A percentile compares a stretch with the other conserved stretches of the same genome.
phyloP scores from a whole-genome alignment of 2,888 invertebrate species.

The Cryptocephalus primarius region DNA sequence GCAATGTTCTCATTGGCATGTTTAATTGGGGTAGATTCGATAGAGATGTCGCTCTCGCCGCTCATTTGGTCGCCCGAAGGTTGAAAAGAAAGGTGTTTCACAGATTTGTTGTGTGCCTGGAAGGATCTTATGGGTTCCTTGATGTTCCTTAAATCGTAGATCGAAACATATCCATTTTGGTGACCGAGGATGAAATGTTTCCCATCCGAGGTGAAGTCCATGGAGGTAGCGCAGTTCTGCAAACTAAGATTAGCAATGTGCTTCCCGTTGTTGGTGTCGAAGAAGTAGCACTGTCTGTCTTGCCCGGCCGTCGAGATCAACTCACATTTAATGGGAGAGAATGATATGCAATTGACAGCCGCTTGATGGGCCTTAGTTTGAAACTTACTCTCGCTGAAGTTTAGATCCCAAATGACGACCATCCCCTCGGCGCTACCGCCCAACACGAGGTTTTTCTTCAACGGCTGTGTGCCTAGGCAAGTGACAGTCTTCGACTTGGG shows the following conservation, averaged over 20 bases:
- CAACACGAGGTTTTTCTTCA: conserved; percentile 27
- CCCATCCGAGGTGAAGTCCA: conserved; percentile 32
- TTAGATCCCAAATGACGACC: conserved; percentile 33
- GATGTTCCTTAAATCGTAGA: conserved; percentile 47
- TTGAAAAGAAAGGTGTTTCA: conserved; percentile 42
- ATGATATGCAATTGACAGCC: conserved; percentile 46
- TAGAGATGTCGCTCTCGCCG: neutral
- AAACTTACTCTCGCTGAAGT: conserved; percentile 25
- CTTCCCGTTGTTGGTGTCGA: conserved; percentile 40
- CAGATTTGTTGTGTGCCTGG: conserved; percentile 41
- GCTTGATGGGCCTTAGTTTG: conserved; percentile 40
- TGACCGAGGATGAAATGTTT: conserved; percentile 45
- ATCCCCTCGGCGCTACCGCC: conserved; percentile 33
- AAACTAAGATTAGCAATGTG: conserved; percentile 28
- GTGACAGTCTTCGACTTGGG: conserved; percentile 29
- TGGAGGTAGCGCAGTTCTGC: conserved; percentile 26
- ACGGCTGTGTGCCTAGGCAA: conserved; percentile 25
- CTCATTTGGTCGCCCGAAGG: neutral
- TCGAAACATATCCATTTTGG: conserved; percentile 42
- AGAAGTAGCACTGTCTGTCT: conserved; percentile 46
- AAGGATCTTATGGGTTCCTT: conserved; percentile 39
- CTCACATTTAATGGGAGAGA: conserved; percentile 45
- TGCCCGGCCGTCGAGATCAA: conserved; percentile 45
- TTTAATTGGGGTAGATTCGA: neutral
- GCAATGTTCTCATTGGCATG: no score